Evolutionary conservation across 2,113 vertebrate species (phyloP).

Genomic region (Mormyrus iriodes): DNA sequence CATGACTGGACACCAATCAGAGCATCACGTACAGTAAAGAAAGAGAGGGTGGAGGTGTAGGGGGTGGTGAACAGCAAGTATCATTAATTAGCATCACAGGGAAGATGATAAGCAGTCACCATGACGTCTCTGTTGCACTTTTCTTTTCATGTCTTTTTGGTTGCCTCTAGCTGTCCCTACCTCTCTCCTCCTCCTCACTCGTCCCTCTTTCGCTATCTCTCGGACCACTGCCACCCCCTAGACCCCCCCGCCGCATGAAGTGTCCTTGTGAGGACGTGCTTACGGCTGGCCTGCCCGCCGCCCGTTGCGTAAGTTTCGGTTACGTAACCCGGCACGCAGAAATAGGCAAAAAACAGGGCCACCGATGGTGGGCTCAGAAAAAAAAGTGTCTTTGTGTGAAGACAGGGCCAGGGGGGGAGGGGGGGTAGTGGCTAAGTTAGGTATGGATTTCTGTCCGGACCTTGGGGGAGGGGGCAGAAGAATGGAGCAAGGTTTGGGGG

Average conservation of each 20-base stretch:
- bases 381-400: constrained; percentile 57
- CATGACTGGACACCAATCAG: background rate
- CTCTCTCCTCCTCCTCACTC: constrained; percentile 18
- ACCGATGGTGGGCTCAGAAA: constrained; percentile 39
- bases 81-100: background rate
- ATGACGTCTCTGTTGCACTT: background rate
- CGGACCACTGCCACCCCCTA: constrained; percentile 24
- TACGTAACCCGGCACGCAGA: constrained; percentile 51
- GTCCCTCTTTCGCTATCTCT: constrained; percentile 24
- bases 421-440: constrained; percentile 39
- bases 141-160: background rate
- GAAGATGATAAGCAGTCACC: background rate
- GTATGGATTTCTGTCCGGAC: constrained; percentile 59
- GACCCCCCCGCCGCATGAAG: constrained; percentile 34
- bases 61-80: background rate
- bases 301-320: constrained; percentile 52
- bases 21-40: background rate
- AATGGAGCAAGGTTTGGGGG: constrained; percentile 44
- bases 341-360: constrained; percentile 56
- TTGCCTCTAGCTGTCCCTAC: background rate
- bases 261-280: constrained; percentile 46
- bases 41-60: background rate
- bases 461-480: constrained; percentile 38
- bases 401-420: constrained; percentile 37
- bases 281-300: constrained; percentile 29